A percentile compares a stretch with the other conserved stretches of the same genome.
Conservation (phyloP, 2,888 invertebrate genomes). For the Drosophila stalkeri region DNA sequence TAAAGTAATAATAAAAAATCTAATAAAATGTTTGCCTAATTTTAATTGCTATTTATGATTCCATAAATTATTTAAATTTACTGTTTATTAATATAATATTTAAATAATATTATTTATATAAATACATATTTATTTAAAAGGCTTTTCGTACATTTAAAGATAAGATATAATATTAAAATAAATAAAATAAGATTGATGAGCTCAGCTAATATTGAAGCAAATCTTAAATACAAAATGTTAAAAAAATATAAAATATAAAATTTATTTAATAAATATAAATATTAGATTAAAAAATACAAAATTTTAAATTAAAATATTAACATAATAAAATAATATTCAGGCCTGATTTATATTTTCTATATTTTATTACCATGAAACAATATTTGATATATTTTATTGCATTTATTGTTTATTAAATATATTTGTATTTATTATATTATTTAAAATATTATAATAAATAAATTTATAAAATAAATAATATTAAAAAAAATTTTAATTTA, state of each 20-base stretch:
- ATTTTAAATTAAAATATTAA: too few relatives aligned
- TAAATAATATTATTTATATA: neutral
- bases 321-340: too few relatives aligned
- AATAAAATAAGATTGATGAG: neutral
- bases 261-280: neutral
- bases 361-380: too few relatives aligned
- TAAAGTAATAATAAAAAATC: too few relatives aligned
- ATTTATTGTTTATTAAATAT: too few relatives aligned
- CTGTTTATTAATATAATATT: neutral
- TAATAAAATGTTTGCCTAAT: neutral
- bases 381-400: too few relatives aligned
- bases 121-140: conserved; percentile 1
- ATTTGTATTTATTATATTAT: too few relatives aligned
- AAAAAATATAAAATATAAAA: neutral
- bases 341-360: too few relatives aligned
- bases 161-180: neutral
- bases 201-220: neutral
- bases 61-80: neutral
- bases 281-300: neutral
- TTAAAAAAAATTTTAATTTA: too few relatives aligned
- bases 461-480: too few relatives aligned
- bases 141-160: neutral
- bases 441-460: too few relatives aligned
- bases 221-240: too few relatives aligned
- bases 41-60: neutral